Base-by-base conservation (phyloP, 2,888 invertebrate species). In the Apodemia duryi region DNA sequence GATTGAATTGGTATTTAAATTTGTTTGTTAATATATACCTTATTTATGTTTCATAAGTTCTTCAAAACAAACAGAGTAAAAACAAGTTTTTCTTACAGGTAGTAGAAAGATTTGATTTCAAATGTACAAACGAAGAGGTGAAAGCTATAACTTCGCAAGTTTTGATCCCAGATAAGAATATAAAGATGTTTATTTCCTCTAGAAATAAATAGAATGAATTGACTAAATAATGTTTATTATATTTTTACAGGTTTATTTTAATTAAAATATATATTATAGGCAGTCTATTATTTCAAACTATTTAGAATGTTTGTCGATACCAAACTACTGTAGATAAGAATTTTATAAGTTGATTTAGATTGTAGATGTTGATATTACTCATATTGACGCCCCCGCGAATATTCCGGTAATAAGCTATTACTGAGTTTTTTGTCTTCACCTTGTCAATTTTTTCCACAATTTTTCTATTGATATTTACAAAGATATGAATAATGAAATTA, bases 71-170 rank as follows among this genome's bases (percentile, higher is more conserved):
- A 10, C 10, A 43, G 10, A 10, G 10, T 43, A 1, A 2, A 10
- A 43, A 10, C 43, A 49, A 29, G 32, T 43, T 65, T 61, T 13
- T 52, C n/a, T 93, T 92, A 64, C 90, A 94, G 94, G 80, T 94
- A 54, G 77, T 92, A 2, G 82, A 90, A 67, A 89, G 88, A 66
- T 94, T 93, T 74, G 85, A 92, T 61, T 79, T 94, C 62, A 82
- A 91, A 61, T 91, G 92, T 73, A 71, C 80, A 61, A 93, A 93
- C 73, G 81, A 77, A 46, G 81, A 82, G 65, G 81, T 94, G 11
- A 84, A 88, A 64, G 86, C 94, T 72, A 88, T 92, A 28, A 87
- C 94, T 66, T 92, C 93, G 57, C 79, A 93, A 77, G 92, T 94
- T 6, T 86, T 94, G 63, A 90, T 94, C 29, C 94, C 94, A 46